Evolutionary conservation across 2,888 invertebrate genomes (phyloP), one percentile per base, ranked within the genome.

Genomic region (Caenorhabditis drosophilae): DNA sequence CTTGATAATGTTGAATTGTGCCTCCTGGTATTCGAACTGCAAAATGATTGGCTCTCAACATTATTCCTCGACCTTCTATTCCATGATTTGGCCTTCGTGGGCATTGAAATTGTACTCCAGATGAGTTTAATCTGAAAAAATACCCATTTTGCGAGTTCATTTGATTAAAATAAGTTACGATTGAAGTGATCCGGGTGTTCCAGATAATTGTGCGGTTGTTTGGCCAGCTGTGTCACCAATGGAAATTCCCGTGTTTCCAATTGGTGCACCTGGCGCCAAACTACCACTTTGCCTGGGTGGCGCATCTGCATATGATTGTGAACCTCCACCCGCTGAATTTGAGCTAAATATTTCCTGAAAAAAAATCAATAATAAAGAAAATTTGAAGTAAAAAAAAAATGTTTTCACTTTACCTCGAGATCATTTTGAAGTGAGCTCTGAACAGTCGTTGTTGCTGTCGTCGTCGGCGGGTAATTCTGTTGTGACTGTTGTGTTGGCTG

Each of bases 1-100:
- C 92, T 86, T 97, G 95, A 86, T 99, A 99, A 86, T 98, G 98
- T 87, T 98, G 97, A 54, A 99, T 94, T 86, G 90, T 95, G 59
- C 97, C 94, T 82, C 96, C 89, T 22, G 98, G 98, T 91, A 99
- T 97, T 48, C 93, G 90, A 84, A 98, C 81, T 88, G 96, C 95
- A 87, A 99, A 99, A 87, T 99, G 98, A 87, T 99, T 99, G 73
- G 98, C 98, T 77, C 96, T 89, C 76, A 99, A 89, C 83, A 92
- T 90, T 79, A 99, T 98, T 50, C 93, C 91, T 61, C 96, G 89
- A 56, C 98, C 98, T 86, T 98, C 97, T 70, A 92, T 90, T 58
- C 98, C 98, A 78, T 95, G 89, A 86, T 96, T 95, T 68, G 98
- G 98, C 74, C 98, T 89, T 64, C 93, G 89, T 34, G 96, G 96